phyloP scores from a whole-genome alignment of 2,888 invertebrate genomes.

The Dryococelus australis region DNA sequence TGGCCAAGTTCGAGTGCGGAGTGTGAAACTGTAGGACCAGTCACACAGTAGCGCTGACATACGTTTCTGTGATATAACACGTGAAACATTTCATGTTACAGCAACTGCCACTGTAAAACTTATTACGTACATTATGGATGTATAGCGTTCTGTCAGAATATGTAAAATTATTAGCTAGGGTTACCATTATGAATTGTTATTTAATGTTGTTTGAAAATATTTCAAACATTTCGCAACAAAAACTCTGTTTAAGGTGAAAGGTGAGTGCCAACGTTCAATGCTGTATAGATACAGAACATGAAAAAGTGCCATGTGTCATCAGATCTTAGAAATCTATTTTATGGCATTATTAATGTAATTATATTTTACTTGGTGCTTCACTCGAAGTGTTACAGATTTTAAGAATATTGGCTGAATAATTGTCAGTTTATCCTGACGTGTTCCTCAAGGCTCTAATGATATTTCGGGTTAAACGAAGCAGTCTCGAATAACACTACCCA shows the following conservation, averaged over 20 bases:
- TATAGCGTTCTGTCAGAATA: background rate
- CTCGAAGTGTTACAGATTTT: background rate
- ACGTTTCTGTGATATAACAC: conserved; percentile 5
- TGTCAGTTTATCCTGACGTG: background rate
- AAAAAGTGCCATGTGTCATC: background rate
- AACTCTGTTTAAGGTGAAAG: background rate
- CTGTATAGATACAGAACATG: background rate
- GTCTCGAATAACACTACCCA: background rate
- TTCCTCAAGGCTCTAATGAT: conserved; percentile 16
- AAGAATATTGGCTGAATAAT: conserved; percentile 3
- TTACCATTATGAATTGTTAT: conserved; percentile 6
- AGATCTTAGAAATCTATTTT: conserved; percentile 1
- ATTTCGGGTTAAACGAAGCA: conserved; percentile 8
- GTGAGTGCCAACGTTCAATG: background rate
- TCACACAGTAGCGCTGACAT: background rate
- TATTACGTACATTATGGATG: background rate
- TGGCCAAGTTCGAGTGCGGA: conserved; percentile 6
- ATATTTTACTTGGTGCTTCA: conserved; percentile 7
- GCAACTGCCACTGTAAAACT: background rate
- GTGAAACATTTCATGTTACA: conserved; percentile 9
- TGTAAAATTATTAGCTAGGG: conserved; percentile 1
- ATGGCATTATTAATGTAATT: background rate
- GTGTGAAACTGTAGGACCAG: background rate
- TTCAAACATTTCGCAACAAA: background rate
- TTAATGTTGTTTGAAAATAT: background rate